Percentiles rank a stretch among this genome's conserved stretches.
Conservation (phyloP, 2,888 invertebrate genomes). For the Helleia helle region DNA sequence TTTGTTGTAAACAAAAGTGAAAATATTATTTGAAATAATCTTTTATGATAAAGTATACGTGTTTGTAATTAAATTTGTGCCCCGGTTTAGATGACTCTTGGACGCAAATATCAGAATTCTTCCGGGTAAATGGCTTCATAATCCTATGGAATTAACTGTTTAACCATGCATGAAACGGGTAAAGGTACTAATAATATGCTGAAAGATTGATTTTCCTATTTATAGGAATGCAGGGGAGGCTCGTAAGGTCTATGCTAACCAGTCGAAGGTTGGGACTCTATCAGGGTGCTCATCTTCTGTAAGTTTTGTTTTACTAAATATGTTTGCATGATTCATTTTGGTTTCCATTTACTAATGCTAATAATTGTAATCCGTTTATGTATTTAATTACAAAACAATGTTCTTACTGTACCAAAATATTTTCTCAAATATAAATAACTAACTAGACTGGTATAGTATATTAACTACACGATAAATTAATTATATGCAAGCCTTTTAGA, state of each 20-base stretch:
- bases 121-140: slow-evolving; percentile 63
- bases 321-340: slow-evolving; percentile 7
- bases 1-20: not conserved
- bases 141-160: slow-evolving; percentile 39
- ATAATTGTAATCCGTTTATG: no score
- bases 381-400: no score
- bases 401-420: no score
- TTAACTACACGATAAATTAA: no score
- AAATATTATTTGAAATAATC: not conserved
- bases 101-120: slow-evolving; percentile 68
- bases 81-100: slow-evolving; percentile 53
- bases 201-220: slow-evolving; percentile 67
- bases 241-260: slow-evolving; percentile 66
- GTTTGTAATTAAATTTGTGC: not conserved
- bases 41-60: not conserved
- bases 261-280: slow-evolving; percentile 78
- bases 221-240: slow-evolving; percentile 71
- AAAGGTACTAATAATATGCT: slow-evolving; percentile 39
- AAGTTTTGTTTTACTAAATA: slow-evolving; percentile 35
- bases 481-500: no score
- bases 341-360: no score
- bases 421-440: no score
- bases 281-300: slow-evolving; percentile 83
- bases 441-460: no score
- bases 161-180: slow-evolving; percentile 54